These are phyloP conservation scores for Phacellophora camtschatica DNA, from an alignment of 30 jellyfish, hydroid and myxozoan species.

Conservation along the genomic window DNA sequence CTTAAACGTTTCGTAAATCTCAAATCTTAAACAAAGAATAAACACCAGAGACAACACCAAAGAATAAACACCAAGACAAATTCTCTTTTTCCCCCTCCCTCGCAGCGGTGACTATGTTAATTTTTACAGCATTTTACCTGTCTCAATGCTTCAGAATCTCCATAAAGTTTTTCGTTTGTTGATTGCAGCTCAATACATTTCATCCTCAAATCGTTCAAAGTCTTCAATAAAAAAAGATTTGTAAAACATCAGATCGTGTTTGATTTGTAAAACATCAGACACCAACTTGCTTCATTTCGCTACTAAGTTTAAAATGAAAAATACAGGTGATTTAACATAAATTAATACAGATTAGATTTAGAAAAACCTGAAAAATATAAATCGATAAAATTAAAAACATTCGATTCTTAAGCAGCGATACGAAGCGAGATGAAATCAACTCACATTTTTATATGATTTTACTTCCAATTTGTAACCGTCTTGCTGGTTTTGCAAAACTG, in stretches of 20 bases:
- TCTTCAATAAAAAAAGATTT: not conserved
- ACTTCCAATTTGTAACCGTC: conserved; percentile 72
- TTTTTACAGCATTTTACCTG: conserved; percentile 11
- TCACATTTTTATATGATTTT: conserved; percentile 62
- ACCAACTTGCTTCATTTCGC: too few relatives aligned
- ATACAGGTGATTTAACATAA: too few relatives aligned
- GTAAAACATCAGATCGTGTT: too few relatives aligned
- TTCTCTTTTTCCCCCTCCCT: too few relatives aligned
- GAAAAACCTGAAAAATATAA: too few relatives aligned
- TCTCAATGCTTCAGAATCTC: conserved; percentile 42
- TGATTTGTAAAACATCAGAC: too few relatives aligned
- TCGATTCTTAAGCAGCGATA: too few relatives aligned
- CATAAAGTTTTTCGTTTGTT: conserved; percentile 28
- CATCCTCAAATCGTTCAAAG: conserved; percentile 36
- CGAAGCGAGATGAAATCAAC: too few relatives aligned
- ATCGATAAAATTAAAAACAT: too few relatives aligned
- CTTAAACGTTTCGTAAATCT: not conserved
- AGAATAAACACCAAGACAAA: not conserved
- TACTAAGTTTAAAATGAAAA: too few relatives aligned
- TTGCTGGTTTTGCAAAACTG: conserved; percentile 76
- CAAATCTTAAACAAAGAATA: not conserved
- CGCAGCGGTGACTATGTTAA: not conserved
- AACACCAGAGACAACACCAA: not conserved
- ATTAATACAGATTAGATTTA: too few relatives aligned
- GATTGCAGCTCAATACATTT: conserved; percentile 49